Evolutionary conservation across 1,140 invertebrate genomes (phyloP), one percentile per base, ranked within the genome.

Genomic region (Aphelinus certus): DNA sequence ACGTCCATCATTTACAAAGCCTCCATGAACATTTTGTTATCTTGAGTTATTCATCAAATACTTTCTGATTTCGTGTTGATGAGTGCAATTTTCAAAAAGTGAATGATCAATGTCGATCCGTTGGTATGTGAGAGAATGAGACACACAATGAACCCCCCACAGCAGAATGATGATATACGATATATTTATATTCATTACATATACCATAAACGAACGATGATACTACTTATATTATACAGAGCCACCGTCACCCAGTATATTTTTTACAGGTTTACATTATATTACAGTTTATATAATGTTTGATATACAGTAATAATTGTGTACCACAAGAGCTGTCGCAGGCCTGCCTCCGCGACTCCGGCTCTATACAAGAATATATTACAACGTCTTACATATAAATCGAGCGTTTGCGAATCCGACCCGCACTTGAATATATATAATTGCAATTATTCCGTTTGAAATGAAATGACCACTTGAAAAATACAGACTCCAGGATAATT

Each of bases 191-290:
- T 83, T 85, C 81, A 85, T 86, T 87, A 87, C 82, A 79, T 87
- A 82, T 88, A 86, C 84, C 86, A 87, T 87, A 88, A 85, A 83
- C 83, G 79, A 78, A 86, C 85, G 83, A 86, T 85, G 86, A 84
- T 87, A 86, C 82, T 85, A 87, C 81, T 86, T 85, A 86, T 87
- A 86, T 87, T 85, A 85, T 84, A 87, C 84, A 88, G 85, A 88
- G 85, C 84, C 84, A 82, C 82, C 84, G 85, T 83, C 87, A 87
- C 84, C 84, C 85, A 88, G 85, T 88, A 88, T 88, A 88, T 88
- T 88, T 87, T 88, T 88, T 88, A 88, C 87, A 88, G 87, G 86
- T 88, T 88, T 88, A 88, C 86, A 88, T 87, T 88, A 84, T 88
- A 88, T 88, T 88, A 88, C 87, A 87, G 84, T 88, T 87, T 87